Evolutionary conservation across 1,140 invertebrate species (phyloP), one percentile per base, ranked within the genome.

Genomic region (Euura lappo): DNA sequence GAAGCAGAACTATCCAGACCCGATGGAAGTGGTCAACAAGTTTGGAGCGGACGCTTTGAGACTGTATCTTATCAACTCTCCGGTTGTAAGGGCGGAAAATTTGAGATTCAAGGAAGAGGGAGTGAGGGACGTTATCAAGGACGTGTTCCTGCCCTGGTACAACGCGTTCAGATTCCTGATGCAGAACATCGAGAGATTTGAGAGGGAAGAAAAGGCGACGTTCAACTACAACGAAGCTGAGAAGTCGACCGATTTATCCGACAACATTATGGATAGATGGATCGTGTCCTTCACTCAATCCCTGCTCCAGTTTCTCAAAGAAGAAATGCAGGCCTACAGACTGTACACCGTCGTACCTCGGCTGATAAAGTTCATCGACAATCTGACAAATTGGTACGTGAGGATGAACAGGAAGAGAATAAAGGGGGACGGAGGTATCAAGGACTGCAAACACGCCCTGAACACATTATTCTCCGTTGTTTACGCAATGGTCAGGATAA

Each of bases 1-100:
- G 11, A 99, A 99, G 88, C 98, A 99, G 85, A 99, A 99, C 86
- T 99, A 99, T 88, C 98, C 98, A 0, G 97, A 99, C 89, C 98
- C 98, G 2, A 90, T 97, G 87, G 93, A 96, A 78, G 89, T 99
- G 66, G 93, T 99, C 2, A 86, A 93, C 69, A 97, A 98, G 85
- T 99, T 97, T 89, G 98, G 99, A 11, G 98, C 98, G 2, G 99
- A 99, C 90, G 97, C 98, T 43, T 87, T 99, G 4, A 91, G 98
- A 75, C 88, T 99, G 3, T 99, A 99, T 86, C 90, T 99, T 45
- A 97, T 99, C 74, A 99, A 99, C 89, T 99, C 98, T 10, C 99
- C 99, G 1, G 98, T 99, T 46, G 99, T 99, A 0, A 90, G 97
- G 79, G 98, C 97, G 6, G 98, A 99, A 83, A 99, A 97, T 87